Conservation (phyloP, 2,797 vertebrate species). For the Platyrinchus mystaceus region DNA sequence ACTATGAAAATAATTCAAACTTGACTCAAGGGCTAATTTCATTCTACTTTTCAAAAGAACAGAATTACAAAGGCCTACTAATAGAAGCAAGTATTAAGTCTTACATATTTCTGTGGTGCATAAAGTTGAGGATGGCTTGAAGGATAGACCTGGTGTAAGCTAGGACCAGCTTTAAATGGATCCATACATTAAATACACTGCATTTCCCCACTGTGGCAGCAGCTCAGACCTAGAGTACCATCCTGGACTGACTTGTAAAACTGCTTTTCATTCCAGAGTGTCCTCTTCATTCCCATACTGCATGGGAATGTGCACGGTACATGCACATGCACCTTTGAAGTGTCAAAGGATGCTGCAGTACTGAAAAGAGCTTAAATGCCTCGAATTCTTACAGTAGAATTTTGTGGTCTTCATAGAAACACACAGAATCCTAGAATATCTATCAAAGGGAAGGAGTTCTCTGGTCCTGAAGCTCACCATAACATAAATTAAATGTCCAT, state of each 20-base stretch:
- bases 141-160: neutral
- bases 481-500: rapidly evolving
- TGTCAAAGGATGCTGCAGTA: neutral
- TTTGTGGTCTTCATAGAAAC: neutral
- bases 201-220: neutral
- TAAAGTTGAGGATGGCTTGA: neutral
- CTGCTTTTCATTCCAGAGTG: neutral
- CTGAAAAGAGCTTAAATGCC: neutral
- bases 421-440: neutral
- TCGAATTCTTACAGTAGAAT: neutral
- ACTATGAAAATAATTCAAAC: constrained; percentile 77
- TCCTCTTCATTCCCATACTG: neutral
- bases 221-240: neutral
- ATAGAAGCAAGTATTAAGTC: neutral
- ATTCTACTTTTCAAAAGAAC: constrained; percentile 70
- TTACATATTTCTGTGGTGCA: neutral
- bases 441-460: neutral
- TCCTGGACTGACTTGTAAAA: neutral
- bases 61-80: neutral
- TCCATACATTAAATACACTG: neutral
- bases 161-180: neutral
- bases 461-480: neutral
- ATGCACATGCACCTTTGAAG: neutral
- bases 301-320: neutral
- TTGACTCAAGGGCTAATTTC: constrained; percentile 78